phyloP scores from a whole-genome alignment of 2,113 vertebrate genomes.

The Litocranius walleri region DNA sequence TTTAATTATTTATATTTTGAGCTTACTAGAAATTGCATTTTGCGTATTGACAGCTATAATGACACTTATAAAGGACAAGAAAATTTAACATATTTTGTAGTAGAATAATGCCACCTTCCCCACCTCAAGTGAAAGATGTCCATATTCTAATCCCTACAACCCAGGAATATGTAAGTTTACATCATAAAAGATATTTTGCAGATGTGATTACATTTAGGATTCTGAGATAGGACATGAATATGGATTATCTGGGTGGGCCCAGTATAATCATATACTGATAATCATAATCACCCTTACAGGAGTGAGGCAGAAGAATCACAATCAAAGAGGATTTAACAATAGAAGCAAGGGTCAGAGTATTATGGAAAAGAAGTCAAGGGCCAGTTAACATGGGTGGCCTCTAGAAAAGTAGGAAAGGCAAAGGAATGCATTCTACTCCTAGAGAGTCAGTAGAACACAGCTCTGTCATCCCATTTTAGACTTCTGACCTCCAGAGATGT shows the following conservation, averaged over 20 bases:
- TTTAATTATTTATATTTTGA: neutral
- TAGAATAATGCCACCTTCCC: neutral
- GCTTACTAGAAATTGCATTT: neutral
- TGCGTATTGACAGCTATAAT: neutral
- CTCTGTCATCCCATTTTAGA: neutral
- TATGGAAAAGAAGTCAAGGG: neutral
- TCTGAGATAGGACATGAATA: neutral
- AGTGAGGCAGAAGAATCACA: neutral
- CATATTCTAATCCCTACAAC: neutral
- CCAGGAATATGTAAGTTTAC: neutral
- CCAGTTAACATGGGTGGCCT: neutral
- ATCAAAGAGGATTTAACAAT: neutral
- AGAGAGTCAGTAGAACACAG: neutral
- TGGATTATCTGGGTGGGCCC: neutral
- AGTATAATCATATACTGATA: neutral
- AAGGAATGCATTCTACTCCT: neutral
- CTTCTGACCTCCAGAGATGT: neutral
- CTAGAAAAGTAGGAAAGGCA: neutral
- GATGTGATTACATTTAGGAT: neutral
- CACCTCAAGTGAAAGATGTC: neutral
- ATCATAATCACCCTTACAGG: neutral
- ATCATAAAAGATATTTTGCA: neutral
- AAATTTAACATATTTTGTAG: neutral
- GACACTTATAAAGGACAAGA: neutral
- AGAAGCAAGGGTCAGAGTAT: neutral